Conservation (phyloP, 2,113 vertebrate species). For the Istiophorus platypterus region DNA sequence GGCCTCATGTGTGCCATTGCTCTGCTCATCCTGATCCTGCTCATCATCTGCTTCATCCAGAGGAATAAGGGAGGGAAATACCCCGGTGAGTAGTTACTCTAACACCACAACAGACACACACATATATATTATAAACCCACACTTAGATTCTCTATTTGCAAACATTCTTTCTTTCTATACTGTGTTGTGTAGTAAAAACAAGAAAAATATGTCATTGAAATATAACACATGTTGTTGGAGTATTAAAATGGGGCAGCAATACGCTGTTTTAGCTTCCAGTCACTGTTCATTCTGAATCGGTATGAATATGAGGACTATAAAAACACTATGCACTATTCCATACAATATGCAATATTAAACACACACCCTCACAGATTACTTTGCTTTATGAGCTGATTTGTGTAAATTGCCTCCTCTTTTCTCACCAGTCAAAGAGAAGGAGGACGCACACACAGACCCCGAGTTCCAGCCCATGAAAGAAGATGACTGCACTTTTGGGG, state of each 20-base stretch:
- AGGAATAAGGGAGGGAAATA: slow-evolving; percentile 99
- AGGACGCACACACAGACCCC: slow-evolving; percentile 97
- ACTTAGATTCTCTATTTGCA: neutral
- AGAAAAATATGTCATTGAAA: too few relatives aligned
- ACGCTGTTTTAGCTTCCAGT: neutral
- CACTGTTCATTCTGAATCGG: neutral
- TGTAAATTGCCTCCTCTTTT: neutral
- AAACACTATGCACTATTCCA: neutral
- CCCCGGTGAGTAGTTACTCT: slow-evolving; percentile 87
- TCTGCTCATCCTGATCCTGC: slow-evolving; percentile 96
- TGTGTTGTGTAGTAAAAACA: neutral
- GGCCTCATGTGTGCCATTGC: slow-evolving; percentile 99
- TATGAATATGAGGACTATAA: too few relatives aligned
- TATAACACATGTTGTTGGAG: neutral
- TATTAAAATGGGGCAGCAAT: neutral
- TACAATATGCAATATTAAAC: neutral
- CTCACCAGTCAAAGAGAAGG: slow-evolving; percentile 95
- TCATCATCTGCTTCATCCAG: slow-evolving; percentile 99
- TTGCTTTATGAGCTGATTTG: neutral
- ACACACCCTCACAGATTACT: neutral
- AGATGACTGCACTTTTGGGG: slow-evolving; percentile 97
- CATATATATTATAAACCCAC: neutral
- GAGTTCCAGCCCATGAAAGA: slow-evolving; percentile 99
- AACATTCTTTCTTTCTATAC: neutral
- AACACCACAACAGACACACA: neutral